Percentiles rank a stretch among this genome's conserved stretches.
Conservation (phyloP, 2,113 vertebrate genomes). For the Elephas maximus region DNA sequence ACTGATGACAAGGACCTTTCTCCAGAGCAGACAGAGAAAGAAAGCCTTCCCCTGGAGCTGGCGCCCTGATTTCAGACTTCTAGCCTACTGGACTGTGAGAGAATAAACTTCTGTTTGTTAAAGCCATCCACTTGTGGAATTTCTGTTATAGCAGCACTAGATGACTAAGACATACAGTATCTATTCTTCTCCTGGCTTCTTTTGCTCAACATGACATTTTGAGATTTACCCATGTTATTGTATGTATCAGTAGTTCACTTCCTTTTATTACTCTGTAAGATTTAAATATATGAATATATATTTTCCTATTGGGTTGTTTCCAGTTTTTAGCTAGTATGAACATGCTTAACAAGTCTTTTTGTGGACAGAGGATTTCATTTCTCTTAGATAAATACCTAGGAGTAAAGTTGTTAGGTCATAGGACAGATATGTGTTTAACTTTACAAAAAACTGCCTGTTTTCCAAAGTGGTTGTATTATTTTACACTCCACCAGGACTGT, state of each 20-base stretch:
- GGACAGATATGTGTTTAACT: neutral
- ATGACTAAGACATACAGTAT: too few relatives aligned
- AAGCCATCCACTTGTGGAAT: too few relatives aligned
- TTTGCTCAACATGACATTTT: too few relatives aligned
- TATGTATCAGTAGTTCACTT: neutral
- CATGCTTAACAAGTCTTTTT: neutral
- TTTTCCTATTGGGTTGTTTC: neutral
- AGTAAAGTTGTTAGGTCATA: neutral
- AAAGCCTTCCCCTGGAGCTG: too few relatives aligned
- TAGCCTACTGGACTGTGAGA: too few relatives aligned
- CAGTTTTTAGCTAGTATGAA: neutral
- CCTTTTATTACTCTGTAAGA: neutral
- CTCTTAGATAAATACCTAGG: neutral
- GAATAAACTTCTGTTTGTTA: too few relatives aligned
- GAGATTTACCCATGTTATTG: too few relatives aligned
- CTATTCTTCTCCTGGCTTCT: too few relatives aligned
- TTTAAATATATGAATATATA: neutral
- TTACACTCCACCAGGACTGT: neutral
- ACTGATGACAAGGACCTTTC: too few relatives aligned
- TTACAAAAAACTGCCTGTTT: neutral
- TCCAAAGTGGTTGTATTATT: neutral
- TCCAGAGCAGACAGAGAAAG: too few relatives aligned
- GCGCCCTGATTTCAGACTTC: too few relatives aligned
- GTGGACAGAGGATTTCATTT: neutral
- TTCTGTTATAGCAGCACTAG: too few relatives aligned